phyloP scores from a whole-genome alignment of 2,888 invertebrate genomes.

The Liopterus haemorrhoidalis region DNA sequence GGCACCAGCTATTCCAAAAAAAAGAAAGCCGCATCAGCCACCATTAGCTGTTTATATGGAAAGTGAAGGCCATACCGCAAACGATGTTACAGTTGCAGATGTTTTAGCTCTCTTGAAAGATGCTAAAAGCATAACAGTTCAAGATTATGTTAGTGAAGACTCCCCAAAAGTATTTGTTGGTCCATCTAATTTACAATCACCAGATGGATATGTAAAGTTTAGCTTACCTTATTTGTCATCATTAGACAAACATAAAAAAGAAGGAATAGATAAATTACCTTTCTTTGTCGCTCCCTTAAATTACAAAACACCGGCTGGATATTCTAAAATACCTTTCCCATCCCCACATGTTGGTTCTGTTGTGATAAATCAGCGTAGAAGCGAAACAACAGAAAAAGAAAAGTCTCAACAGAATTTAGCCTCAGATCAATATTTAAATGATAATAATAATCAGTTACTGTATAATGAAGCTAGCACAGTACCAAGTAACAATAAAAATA shows the following conservation, averaged over 20 bases:
- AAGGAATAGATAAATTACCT: constrained; percentile 68
- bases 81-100: constrained; percentile 59
- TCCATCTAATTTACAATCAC: constrained; percentile 65
- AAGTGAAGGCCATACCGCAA: constrained; percentile 47
- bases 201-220: constrained; percentile 70
- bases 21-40: constrained; percentile 73
- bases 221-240: constrained; percentile 77
- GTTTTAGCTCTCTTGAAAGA: constrained; percentile 64
- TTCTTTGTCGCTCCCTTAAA: constrained; percentile 83
- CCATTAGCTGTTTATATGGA: constrained; percentile 75
- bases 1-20: constrained; percentile 47
- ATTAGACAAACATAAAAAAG: constrained; percentile 60
- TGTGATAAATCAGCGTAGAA: constrained; percentile 54
- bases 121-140: constrained; percentile 68
- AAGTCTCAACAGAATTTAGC: constrained; percentile 20
- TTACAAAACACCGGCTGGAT: constrained; percentile 76
- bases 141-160: constrained; percentile 64
- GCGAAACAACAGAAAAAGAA: constrained; percentile 18
- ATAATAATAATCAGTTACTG: constrained; percentile 6
- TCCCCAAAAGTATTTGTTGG: constrained; percentile 77
- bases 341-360: constrained; percentile 83
- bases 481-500: constrained; percentile 11
- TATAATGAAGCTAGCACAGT: constrained; percentile 9
- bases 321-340: constrained; percentile 78
- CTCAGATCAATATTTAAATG: constrained; percentile 31